Base-by-base conservation (phyloP, 2,888 invertebrate genomes). In the Holacanthella duospinosa region DNA sequence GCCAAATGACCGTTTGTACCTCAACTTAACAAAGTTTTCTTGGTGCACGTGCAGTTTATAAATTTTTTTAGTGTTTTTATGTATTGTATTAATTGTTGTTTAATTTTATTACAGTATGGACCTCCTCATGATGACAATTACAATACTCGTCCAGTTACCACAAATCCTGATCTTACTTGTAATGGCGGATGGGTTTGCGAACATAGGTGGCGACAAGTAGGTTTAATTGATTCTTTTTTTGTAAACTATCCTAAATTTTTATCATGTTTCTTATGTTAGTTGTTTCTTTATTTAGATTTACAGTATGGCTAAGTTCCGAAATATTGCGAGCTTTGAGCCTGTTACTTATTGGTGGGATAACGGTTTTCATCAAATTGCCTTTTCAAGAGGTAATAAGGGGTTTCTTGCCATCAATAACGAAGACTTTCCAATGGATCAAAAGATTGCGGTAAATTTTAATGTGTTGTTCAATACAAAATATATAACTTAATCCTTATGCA, bases 291-390 rank as follows among this genome's bases (percentile, higher is more conserved):
- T 6, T 25, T 16, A 58, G 24, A 88, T 91, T 72, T 85, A 78
- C 78, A 82, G 84, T 67, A 90, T 90, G 90, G 85, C 87, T 0
- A 81, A 77, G 0, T 91, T 89, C 76, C 83, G 86, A 67, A 89
- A 88, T 74, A 81, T 80, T 0, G 88, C 84, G 0, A 80, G 80
- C 63, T 75, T 76, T 71, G n/a, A 29, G 26, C 6, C n/a, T 0
- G 79, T 78, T 29, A 81, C 83, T 27, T 75, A 76, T 74, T 93
- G 90, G 89, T 91, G 90, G 88, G 86, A 87, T 74, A 88, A 89
- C 70, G 84, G 83, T 0, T 82, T 83, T 75, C 86, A 88, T 75
- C 90, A 92, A 78, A 90, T 93, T 60, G 86, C 90, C 1, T 81
- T 80, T 74, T 77, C 77, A 53, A 72, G 79, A 24, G 84, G 84